Percentiles rank a stretch among this genome's conserved stretches.
Evolutionary conservation across 2,797 vertebrate species (phyloP).

Genomic region (Streptopelia turtur): DNA sequence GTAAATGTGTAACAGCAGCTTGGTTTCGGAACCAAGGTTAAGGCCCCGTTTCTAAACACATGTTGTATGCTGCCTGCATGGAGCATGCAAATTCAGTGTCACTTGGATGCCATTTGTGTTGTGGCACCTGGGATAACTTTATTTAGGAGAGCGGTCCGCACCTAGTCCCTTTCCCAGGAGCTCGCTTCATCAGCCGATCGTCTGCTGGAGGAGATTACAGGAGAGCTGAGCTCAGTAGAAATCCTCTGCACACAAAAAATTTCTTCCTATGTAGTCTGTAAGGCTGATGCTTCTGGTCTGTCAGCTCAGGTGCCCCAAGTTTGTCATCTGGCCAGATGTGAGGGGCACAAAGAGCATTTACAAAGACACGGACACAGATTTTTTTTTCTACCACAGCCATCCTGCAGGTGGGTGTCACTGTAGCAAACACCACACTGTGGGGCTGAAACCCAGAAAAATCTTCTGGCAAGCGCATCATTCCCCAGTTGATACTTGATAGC

Average conservation of each 20-base stretch:
- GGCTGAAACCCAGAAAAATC: background rate
- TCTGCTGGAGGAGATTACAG: background rate
- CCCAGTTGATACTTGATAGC: background rate
- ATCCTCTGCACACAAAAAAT: background rate
- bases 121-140: background rate
- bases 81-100: fast-evolving
- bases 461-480: background rate
- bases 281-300: background rate
- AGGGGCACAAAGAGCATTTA: background rate
- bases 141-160: background rate
- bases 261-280: background rate
- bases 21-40: fast-evolving
- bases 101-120: background rate
- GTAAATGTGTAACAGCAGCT: background rate
- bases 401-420: fast-evolving
- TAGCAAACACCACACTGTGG: background rate
- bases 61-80: fast-evolving
- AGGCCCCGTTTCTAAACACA: fast-evolving
- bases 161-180: background rate
- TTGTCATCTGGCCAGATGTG: background rate
- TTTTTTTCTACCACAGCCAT: background rate
- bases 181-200: fast-evolving
- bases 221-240: background rate
- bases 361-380: fast-evolving
- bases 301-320: background rate